phyloP scores from a whole-genome alignment of 2,797 vertebrate genomes.

The Anniella stebbinsi region DNA sequence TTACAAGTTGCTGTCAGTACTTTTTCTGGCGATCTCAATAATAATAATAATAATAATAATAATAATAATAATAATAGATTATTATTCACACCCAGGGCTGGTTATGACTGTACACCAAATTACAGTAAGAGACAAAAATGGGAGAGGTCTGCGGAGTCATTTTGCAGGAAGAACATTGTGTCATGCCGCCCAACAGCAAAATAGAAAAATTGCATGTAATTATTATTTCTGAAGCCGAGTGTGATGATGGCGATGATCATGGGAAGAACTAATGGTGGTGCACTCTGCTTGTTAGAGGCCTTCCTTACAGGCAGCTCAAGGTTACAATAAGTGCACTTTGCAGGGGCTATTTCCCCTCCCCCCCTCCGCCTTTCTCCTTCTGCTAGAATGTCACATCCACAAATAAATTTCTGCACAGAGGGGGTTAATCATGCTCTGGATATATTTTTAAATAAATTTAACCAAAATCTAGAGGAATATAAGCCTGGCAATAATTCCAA shows the following conservation, averaged over 20 bases:
- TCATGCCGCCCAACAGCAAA: slow-evolving; percentile 82
- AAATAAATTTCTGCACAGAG: slow-evolving; percentile 72
- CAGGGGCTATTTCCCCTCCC: slow-evolving; percentile 12
- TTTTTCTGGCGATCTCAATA: not conserved
- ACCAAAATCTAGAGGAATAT: slow-evolving; percentile 68
- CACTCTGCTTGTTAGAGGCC: slow-evolving; percentile 81
- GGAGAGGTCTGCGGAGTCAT: slow-evolving; percentile 63
- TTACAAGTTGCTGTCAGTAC: slow-evolving; percentile 38
- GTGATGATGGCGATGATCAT: slow-evolving; percentile 75
- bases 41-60: not conserved
- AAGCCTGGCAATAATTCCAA: slow-evolving; percentile 74
- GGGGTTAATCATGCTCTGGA: slow-evolving; percentile 75
- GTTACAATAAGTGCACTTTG: slow-evolving; percentile 75
- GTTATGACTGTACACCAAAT: slow-evolving; percentile 29
- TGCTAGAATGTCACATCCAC: slow-evolving; percentile 53
- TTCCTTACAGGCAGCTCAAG: slow-evolving; percentile 78
- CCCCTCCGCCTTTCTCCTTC: slow-evolving; percentile 43
- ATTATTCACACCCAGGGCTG: slow-evolving; percentile 31
- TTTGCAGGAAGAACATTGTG: slow-evolving; percentile 75
- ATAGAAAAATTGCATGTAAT: slow-evolving; percentile 85
- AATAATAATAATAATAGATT: not conserved
- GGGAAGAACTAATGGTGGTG: slow-evolving; percentile 81
- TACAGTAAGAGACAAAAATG: slow-evolving; percentile 64
- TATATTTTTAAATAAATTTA: slow-evolving; percentile 76
- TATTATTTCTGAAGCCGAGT: slow-evolving; percentile 82